Conservation (phyloP, 2,113 vertebrate genomes). For the Trichechus manatus region DNA sequence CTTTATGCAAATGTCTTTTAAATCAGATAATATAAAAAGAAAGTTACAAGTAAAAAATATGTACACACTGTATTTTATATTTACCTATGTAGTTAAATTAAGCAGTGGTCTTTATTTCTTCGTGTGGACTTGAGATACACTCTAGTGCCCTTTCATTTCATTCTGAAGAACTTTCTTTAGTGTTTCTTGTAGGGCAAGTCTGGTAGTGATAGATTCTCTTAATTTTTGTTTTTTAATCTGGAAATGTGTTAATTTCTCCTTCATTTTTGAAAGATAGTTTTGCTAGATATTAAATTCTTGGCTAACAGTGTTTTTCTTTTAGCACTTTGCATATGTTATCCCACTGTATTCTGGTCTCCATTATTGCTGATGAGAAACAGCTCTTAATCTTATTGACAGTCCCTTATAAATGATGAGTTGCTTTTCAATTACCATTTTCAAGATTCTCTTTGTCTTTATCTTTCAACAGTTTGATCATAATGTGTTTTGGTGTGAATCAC, state of each 20-base stretch:
- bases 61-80: too few species aligned
- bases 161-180: too few species aligned
- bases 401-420: neutral
- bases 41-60: too few species aligned
- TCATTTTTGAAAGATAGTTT: neutral
- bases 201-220: too few species aligned
- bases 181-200: too few species aligned
- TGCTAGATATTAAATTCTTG: neutral
- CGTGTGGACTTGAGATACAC: neutral
- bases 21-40: neutral
- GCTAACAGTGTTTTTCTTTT: neutral
- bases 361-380: neutral
- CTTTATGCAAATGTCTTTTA: neutral
- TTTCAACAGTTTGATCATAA: too few species aligned
- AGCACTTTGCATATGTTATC: neutral
- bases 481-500: too few species aligned
- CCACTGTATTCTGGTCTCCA: neutral
- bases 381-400: neutral
- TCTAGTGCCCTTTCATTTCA: neutral
- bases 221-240: neutral
- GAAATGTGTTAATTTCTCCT: neutral
- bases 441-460: neutral
- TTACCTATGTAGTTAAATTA: too few species aligned
- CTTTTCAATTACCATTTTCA: neutral
- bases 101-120: neutral